Percentiles rank a stretch among this genome's conserved stretches.
Conservation (phyloP, 2,113 vertebrate species). For the Saccopteryx leptura region DNA sequence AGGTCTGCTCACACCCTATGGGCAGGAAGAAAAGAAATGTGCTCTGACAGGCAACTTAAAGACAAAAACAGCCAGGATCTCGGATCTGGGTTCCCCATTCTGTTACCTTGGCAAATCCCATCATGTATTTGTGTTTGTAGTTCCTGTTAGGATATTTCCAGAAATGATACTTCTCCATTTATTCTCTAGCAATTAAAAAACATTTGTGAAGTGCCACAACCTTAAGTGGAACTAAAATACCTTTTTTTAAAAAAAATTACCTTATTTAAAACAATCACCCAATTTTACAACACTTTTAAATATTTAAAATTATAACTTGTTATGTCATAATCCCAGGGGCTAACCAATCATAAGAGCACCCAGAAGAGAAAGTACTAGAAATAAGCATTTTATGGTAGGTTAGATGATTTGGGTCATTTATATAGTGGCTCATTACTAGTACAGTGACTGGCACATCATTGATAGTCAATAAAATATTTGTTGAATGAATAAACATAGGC, state of each 20-base stretch:
- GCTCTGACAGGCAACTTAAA: background rate
- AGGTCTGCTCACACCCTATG: constrained; percentile 23
- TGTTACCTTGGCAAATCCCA: background rate
- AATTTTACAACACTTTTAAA: constrained; percentile 72
- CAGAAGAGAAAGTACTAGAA: constrained; percentile 48
- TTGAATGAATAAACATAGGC: constrained; percentile 61
- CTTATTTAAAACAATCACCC: constrained; percentile 73
- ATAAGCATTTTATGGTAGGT: constrained; percentile 10
- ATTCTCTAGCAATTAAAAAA: constrained; percentile 54
- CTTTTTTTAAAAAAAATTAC: constrained; percentile 53
- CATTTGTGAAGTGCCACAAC: constrained; percentile 62
- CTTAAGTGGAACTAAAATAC: constrained; percentile 60
- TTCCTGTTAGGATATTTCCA: background rate
- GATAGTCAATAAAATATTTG: constrained; percentile 62
- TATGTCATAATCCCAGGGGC: constrained; percentile 49
- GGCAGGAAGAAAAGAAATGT: constrained; percentile 5
- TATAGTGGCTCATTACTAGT: constrained; percentile 39
- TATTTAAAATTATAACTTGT: constrained; percentile 75
- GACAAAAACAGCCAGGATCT: constrained; percentile 1
- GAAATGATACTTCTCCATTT: constrained; percentile 59
- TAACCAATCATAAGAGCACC: constrained; percentile 43
- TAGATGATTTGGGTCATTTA: constrained; percentile 19
- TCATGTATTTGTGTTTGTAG: background rate
- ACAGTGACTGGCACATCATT: constrained; percentile 12
- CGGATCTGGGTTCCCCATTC: background rate